These are phyloP conservation scores for Leptinotarsa tumamoca DNA, from an alignment of 2,888 invertebrate species.

Conservation along the genomic window DNA sequence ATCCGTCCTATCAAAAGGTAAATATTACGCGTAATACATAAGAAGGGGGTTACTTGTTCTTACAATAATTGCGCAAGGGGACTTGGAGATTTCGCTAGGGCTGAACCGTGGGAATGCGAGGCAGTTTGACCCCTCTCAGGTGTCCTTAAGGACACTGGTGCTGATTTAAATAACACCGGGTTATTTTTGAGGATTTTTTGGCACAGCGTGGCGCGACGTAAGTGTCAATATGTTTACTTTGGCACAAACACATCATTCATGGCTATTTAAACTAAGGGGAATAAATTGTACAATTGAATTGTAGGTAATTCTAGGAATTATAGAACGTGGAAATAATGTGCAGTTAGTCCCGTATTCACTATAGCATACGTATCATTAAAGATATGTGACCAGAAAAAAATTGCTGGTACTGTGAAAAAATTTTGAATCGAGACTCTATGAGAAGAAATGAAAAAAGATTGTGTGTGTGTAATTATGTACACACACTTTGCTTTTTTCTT, in stretches of 20 bases:
- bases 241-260: slow-evolving; percentile 24
- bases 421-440: no score
- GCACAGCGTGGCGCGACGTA: slow-evolving; percentile 33
- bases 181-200: slow-evolving; percentile 27
- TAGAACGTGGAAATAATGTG: neutral
- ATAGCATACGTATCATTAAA: no score
- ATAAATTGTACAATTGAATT: neutral
- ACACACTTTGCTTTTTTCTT: no score
- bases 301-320: neutral
- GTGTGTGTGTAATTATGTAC: no score
- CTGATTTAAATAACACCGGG: slow-evolving; percentile 29
- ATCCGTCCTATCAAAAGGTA: slow-evolving; percentile 52
- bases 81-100: slow-evolving; percentile 31
- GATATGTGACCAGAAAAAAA: no score
- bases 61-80: slow-evolving; percentile 48
- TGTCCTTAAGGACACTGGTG: slow-evolving; percentile 40
- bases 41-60: slow-evolving; percentile 53
- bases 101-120: slow-evolving; percentile 41
- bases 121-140: slow-evolving; percentile 38
- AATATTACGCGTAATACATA: slow-evolving; percentile 48
- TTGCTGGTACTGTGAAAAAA: no score
- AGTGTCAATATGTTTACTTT: slow-evolving; percentile 44
- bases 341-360: no score
- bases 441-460: no score
- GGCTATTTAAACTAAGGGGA: neutral